Conservation (phyloP, 2,888 invertebrate species). For the Phyllotreta cruciferae region DNA sequence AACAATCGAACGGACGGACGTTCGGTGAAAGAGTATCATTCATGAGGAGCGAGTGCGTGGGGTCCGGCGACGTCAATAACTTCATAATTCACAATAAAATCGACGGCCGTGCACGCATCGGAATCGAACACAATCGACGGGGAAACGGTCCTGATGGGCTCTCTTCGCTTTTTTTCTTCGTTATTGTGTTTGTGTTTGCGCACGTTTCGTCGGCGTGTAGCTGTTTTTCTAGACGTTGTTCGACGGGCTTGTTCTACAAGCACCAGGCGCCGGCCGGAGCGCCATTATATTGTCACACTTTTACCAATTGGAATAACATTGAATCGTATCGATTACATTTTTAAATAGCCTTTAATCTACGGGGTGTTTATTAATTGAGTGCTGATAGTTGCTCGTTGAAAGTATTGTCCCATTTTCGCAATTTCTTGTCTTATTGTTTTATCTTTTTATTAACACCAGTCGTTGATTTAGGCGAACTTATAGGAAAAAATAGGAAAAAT, state of each 20-base stretch:
- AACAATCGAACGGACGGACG: constrained; percentile 25
- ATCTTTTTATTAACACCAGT: too few species aligned
- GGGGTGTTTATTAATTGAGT: too few species aligned
- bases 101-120: constrained; percentile 13
- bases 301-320: too few species aligned
- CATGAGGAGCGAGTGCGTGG: constrained; percentile 31
- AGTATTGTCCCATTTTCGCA: too few species aligned
- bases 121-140: constrained; percentile 33
- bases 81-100: constrained; percentile 37
- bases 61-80: constrained; percentile 38
- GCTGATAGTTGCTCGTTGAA: too few species aligned
- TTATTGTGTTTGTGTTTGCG: constrained; percentile 22
- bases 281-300: neutral
- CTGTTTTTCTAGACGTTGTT: constrained; percentile 22
- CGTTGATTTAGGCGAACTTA: too few species aligned
- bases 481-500: too few species aligned
- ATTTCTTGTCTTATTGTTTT: too few species aligned
- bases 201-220: constrained; percentile 27
- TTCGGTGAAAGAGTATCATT: constrained; percentile 34
- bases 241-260: constrained; percentile 17
- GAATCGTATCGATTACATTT: too few species aligned
- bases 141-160: constrained; percentile 30
- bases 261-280: constrained; percentile 22
- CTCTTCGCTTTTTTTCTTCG: too few species aligned
- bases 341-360: too few species aligned